Evolutionary conservation across 2,797 vertebrate species (phyloP).

Genomic region (Mionectes olivaceus): DNA sequence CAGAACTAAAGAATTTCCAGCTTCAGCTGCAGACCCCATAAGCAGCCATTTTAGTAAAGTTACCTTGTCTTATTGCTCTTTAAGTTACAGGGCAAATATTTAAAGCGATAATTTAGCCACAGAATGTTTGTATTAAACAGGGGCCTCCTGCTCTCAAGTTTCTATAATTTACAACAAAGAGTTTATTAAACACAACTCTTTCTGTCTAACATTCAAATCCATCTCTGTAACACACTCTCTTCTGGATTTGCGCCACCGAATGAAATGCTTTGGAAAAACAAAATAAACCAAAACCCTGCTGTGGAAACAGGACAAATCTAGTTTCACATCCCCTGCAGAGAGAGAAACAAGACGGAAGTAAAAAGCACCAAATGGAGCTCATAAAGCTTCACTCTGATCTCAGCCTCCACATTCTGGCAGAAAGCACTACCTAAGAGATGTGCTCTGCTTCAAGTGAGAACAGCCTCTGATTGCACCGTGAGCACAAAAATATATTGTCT

Average conservation of each 20-base stretch:
- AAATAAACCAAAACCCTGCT: conserved; percentile 78
- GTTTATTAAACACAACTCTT: conserved; percentile 72
- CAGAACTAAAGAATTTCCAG: background rate
- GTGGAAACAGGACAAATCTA: conserved; percentile 74
- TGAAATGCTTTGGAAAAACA: conserved; percentile 77
- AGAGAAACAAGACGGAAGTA: conserved; percentile 74
- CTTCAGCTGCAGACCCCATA: background rate
- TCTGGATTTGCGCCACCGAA: conserved; percentile 72
- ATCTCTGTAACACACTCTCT: conserved; percentile 70
- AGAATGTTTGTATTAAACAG: conserved; percentile 47
- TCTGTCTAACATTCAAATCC: conserved; percentile 74
- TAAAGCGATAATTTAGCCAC: conserved; percentile 20
- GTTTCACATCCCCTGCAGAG: conserved; percentile 71
- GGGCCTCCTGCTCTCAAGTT: conserved; percentile 50
- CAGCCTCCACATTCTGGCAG: conserved; percentile 76
- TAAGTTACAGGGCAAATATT: conserved; percentile 4
- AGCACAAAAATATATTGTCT: conserved; percentile 70
- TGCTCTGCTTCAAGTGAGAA: conserved; percentile 59
- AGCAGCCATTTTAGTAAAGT: background rate
- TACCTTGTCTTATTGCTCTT: background rate
- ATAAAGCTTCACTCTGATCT: conserved; percentile 67
- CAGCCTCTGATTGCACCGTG: conserved; percentile 44
- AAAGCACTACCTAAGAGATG: conserved; percentile 70
- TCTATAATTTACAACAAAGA: conserved; percentile 68
- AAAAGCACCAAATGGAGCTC: conserved; percentile 68